Evolutionary conservation across 2,888 invertebrate genomes (phyloP), one percentile per base, ranked within the genome.

Genomic region (Drosophila macrospina): DNA sequence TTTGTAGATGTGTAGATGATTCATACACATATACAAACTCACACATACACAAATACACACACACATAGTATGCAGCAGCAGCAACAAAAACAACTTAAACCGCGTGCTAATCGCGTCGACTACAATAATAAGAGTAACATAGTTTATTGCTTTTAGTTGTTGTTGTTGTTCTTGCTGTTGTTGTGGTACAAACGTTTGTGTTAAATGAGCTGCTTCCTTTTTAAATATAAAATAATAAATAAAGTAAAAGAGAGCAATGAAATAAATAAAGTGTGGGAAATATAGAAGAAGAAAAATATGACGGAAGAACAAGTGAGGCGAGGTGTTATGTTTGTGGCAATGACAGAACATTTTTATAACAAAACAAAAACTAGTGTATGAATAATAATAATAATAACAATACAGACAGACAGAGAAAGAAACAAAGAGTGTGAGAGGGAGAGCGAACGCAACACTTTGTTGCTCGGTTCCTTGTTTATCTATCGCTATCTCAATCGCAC

Each of bases 181-280:
- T 64, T 60, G 52, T 51, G 44, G 51, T 62, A 39, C 57, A 69
- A 69, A 62, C 69, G 50, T 57, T 44, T 34, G 68, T 67, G 69
- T 66, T 88, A 80, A 83, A 83, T 78, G 71, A 85, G 68, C 69
- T 78, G 75, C 63, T 83, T 83, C 89, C 83, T 83, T 78, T 74
- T 87, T 72, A 47, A 86, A 88, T 83, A 65, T 60, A 61, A 57
- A 61, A 61, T 57, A 74, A 61, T 64, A 62, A 68, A 63, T 44
- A 62, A 32, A 37, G 32, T 42, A 51, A 44, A 65, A 42, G 42
- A 34, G 51, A 30, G 24, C 7, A 13, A 16, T 28, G 28, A 16
- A 26, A 32, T 37, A 41, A 39, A 34, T 37, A 41, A 39, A 34
- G 48, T 45, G 65, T 56, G 64, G 16, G 47, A 42, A 55, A 6